Base-by-base conservation (phyloP, 92 coral and sea anemone species). In the Ricordea florida region DNA sequence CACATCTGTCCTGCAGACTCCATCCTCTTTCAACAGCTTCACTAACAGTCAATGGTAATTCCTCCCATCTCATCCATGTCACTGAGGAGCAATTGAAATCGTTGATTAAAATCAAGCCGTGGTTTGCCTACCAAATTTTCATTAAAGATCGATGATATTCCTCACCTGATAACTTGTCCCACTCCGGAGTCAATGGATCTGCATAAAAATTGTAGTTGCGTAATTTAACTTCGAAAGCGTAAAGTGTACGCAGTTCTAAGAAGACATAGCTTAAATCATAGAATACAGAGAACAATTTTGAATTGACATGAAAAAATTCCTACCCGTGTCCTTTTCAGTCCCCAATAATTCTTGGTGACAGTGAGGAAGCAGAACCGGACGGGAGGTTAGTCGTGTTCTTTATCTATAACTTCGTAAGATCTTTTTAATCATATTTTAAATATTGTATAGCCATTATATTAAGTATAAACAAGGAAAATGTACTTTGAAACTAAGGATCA, bases 1-100 rank as follows among this genome's bases (percentile, higher is more conserved):
- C 41, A 32, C 91, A 89, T n/a, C 57, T 35, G 32, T 62, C 83
- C 43, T 34, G 76, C 55, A 62, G 55, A n/a, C 47, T 79, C 96
- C 96, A 90, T 48, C 91, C 91, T 13, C 57, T 64, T 26, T 65
- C 51, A 44, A 56, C 67, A 17, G 96, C 96, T 16, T 81, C 85
- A 42, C 3, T 32, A 17, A 69, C 67, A n/a, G 96, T 80, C 82
- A 56, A 58, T 30, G 91, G 96, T 32, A 90, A 40, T 60, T 11
- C 32, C 15, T 61, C 78, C 83, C 74, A 85, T 76, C 71, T 85
- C 69, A 70, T 10, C 87, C 90, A 90, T 35, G 91, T 85, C 44
- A 81, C 96, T 90, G 38, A 44, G 18, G 18, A 20, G 23, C 30
- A 18, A 15, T 13, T 7, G 21, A 50, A 11, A 27, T 7, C 13